These are phyloP conservation scores for Teleogryllus oceanicus DNA, from an alignment of 2,888 invertebrate genomes.

Conservation along the genomic window DNA sequence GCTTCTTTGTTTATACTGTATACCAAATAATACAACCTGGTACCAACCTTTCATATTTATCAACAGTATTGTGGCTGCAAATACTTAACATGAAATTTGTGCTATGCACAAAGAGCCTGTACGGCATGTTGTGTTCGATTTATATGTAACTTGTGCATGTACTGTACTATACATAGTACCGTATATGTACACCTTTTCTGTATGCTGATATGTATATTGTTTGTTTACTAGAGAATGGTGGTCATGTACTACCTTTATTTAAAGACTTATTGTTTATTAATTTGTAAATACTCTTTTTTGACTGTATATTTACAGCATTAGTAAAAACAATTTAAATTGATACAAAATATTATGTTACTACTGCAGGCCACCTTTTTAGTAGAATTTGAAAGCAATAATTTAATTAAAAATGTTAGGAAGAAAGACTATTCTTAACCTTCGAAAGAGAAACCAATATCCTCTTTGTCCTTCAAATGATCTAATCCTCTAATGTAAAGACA, in stretches of 20 bases:
- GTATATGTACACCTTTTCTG: not conserved
- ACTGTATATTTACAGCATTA: slow-evolving; percentile 8
- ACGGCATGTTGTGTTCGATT: not conserved
- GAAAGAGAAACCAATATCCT: not conserved
- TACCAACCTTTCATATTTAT: not conserved
- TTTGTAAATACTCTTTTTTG: not conserved
- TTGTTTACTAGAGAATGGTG: not conserved
- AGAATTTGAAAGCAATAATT: not conserved
- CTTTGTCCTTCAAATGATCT: not conserved
- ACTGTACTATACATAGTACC: not conserved
- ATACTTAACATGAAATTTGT: not conserved
- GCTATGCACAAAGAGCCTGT: not conserved
- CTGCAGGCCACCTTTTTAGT: not conserved
- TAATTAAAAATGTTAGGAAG: not conserved
- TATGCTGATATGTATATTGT: not conserved
- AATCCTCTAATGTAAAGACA: too few species aligned
- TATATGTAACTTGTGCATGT: not conserved
- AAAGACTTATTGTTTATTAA: not conserved
- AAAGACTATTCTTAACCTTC: not conserved
- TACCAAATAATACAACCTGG: not conserved
- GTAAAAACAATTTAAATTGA: not conserved
- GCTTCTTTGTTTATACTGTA: not conserved
- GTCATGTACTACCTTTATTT: not conserved
- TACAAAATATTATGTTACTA: not conserved
- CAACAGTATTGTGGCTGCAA: not conserved